Percentiles rank a stretch among this genome's conserved stretches.
Evolutionary conservation across 2,888 invertebrate species (phyloP).

Genomic region (Pterostichus niger): DNA sequence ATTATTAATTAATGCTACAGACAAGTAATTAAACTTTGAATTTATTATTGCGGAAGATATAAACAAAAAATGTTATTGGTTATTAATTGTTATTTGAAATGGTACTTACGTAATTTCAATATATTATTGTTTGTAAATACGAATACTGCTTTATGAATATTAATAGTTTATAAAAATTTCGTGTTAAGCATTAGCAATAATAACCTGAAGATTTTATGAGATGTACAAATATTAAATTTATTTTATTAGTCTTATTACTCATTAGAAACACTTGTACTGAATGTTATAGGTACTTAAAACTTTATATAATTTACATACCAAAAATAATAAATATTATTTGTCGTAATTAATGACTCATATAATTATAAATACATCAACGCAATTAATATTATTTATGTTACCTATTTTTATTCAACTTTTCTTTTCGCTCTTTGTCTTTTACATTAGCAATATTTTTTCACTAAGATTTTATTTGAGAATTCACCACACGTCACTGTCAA

Average conservation of each 20-base stretch:
- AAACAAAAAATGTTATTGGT: neutral
- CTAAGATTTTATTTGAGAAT: too few relatives aligned
- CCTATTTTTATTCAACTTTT: too few relatives aligned
- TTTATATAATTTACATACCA: neutral
- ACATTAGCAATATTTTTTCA: too few relatives aligned
- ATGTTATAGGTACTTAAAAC: neutral
- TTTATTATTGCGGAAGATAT: constrained; percentile 31
- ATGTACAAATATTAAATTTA: constrained; percentile 2
- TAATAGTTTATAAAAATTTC: constrained; percentile 25
- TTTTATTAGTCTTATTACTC: constrained; percentile 20
- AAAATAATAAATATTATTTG: neutral
- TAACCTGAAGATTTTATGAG: neutral
- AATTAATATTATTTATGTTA: neutral
- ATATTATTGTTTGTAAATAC: constrained; percentile 33
- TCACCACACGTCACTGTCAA: too few relatives aligned
- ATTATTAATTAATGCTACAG: constrained; percentile 22
- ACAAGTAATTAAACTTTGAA: constrained; percentile 25
- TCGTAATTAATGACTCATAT: neutral
- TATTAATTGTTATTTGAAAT: constrained; percentile 23
- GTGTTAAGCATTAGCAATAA: constrained; percentile 8
- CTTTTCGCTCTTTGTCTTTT: too few relatives aligned
- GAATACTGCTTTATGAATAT: neutral
- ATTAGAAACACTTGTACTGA: constrained; percentile 3
- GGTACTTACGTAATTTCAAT: constrained; percentile 22
- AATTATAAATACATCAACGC: neutral